phyloP scores from a whole-genome alignment of 1,140 invertebrate genomes.

The Halesus radiatus region DNA sequence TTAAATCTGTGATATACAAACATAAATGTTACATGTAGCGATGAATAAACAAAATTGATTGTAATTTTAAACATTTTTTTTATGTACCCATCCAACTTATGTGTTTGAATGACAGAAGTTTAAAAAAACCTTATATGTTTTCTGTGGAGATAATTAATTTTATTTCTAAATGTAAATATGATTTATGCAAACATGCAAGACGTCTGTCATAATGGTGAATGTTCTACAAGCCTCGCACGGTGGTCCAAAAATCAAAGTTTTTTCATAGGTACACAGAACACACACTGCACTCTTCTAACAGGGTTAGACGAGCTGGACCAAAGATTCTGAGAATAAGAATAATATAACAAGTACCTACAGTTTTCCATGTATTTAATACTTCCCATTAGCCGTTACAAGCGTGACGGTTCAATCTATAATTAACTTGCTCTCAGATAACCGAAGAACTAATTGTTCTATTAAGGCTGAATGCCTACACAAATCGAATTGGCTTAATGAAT shows the following conservation, averaged over 20 bases:
- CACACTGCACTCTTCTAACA: too few species aligned
- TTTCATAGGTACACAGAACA: too few species aligned
- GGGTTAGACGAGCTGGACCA: too few species aligned
- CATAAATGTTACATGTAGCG: constrained; percentile 44
- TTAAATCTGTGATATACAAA: constrained; percentile 55
- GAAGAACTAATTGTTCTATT: constrained; percentile 52
- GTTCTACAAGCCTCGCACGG: too few species aligned
- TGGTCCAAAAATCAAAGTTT: too few species aligned
- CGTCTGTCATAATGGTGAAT: constrained; percentile 3
- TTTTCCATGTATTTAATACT: not conserved
- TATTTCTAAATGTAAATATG: constrained; percentile 1
- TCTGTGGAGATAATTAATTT: not conserved
- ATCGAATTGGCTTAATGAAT: constrained; percentile 47
- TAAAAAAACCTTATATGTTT: not conserved
- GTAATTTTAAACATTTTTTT: constrained; percentile 42
- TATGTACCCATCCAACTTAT: not conserved
- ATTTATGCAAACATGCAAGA: not conserved
- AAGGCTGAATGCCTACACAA: constrained; percentile 45
- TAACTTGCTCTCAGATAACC: constrained; percentile 47
- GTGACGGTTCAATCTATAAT: constrained; percentile 28
- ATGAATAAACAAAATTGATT: constrained; percentile 49
- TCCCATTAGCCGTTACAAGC: not conserved
- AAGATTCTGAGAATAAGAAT: too few species aligned
- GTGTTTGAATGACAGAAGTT: not conserved
- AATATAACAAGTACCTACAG: not conserved